phyloP scores from a whole-genome alignment of 2,888 invertebrate species.

The Cryptocheilus praepositus region DNA sequence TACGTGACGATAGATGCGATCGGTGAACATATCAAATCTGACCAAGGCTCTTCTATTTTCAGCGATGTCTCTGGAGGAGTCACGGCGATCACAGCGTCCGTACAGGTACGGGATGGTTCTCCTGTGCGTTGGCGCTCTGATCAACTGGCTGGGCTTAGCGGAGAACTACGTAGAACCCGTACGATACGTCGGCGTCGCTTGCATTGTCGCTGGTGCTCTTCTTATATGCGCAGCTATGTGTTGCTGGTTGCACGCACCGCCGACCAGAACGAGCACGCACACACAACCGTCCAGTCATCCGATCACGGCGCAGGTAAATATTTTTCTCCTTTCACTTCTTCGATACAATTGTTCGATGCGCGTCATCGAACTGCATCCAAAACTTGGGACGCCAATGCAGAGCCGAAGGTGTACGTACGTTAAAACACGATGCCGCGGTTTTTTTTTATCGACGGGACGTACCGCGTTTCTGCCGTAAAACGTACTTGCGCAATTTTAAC shows the following conservation, averaged over 20 bases:
- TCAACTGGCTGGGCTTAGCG: slow-evolving; percentile 85
- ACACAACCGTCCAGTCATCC: slow-evolving; percentile 65
- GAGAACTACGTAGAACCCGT: slow-evolving; percentile 85
- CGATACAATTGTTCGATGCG: neutral
- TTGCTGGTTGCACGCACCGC: slow-evolving; percentile 80
- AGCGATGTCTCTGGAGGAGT: slow-evolving; percentile 82
- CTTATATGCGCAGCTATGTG: slow-evolving; percentile 86
- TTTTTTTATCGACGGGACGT: too few species aligned
- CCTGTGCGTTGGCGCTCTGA: slow-evolving; percentile 83
- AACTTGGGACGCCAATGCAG: neutral
- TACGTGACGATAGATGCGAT: too few species aligned
- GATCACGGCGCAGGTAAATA: slow-evolving; percentile 69
- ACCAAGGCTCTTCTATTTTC: slow-evolving; percentile 37
- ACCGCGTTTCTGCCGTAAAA: too few species aligned
- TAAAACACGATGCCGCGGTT: too few species aligned
- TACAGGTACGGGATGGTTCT: slow-evolving; percentile 85
- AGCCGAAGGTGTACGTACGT: too few species aligned
- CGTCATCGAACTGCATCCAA: slow-evolving; percentile 18
- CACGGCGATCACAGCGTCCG: slow-evolving; percentile 82
- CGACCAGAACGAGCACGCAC: slow-evolving; percentile 64
- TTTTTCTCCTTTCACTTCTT: slow-evolving; percentile 4
- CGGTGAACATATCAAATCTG: too few species aligned
- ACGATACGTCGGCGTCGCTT: slow-evolving; percentile 84
- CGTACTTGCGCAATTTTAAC: too few species aligned
- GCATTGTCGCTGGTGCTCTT: slow-evolving; percentile 84